Evolutionary conservation across 2,113 vertebrate genomes (phyloP), one percentile per base, ranked within the genome.

Genomic region (Amphiprion ocellaris): DNA sequence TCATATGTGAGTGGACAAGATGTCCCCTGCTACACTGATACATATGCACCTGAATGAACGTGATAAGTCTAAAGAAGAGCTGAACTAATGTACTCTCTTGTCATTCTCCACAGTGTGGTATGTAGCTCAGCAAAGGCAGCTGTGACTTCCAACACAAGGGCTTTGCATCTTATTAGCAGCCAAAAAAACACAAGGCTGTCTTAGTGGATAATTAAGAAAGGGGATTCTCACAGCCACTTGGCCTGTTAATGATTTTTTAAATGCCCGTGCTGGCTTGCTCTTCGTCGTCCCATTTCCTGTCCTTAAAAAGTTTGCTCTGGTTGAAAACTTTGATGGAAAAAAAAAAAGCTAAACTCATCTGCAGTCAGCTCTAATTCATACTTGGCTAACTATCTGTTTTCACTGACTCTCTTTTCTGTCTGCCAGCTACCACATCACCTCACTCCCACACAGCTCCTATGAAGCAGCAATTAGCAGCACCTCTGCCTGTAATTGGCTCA

Each of bases 91-190:
- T 49, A 46, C 30, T 53, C 17, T 53, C 7, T 4, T 66, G 55
- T 61, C 39, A 33, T 49, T 49, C 55, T 50, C 17, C n/a, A 54
- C 53, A 47, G 39, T 49, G 63, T 49, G 24, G 62, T 16, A 37
- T 47, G 63, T 26, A 74, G n/a, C 62, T 73, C 54, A 64, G 47
- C 61, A 26, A 55, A 46, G 68, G 81, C 74, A 81, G 53, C 74
- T 69, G 53, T 69, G 55, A 78, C 79, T 87, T 83, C 64, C 66
- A 79, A 64, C 69, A 64, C 44, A 58, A 9, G 68, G 2, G 74
- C 72, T 88, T 83, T 87, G 70, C 74, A 80, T 87, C 81, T 86
- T 62, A 90, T 90, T 89, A 87, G 53, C 1, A 8, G 47, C 19
- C 47, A 60, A 53, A 60, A 26, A 52, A 78, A 81, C 63, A 79